Evolutionary conservation across 2,888 invertebrate species (phyloP), one percentile per base, ranked within the genome.

Genomic region (Tineola bisselliella): DNA sequence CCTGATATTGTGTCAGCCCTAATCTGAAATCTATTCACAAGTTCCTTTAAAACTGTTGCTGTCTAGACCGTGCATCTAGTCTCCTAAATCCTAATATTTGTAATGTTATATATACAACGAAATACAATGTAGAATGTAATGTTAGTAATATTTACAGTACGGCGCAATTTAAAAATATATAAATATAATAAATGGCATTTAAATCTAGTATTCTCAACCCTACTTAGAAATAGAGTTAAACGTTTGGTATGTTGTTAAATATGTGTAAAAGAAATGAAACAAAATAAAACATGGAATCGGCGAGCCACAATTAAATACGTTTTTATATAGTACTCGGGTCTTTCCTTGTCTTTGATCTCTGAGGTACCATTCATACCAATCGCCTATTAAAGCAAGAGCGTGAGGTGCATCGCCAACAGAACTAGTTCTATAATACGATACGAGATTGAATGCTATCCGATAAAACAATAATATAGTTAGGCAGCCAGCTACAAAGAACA

Each of bases 371-470:
- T 48, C 48, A 48, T 54, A 54, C 12, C 25, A 54, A 3, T 8
- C 11, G 12, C 25, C 25, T 12, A 19, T 54, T 19, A 25, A 54
- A 25, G 19, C n/a, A 54, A 18, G 25, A 54, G 19, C 58, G 58
- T 58, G 58, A 58, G 33, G 15, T 58, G 58, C 31, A 58, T 60
- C 48, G 25, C 44, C 10, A 31, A 48, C 11, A 15, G 25, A 60
- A 81, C 81, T 78, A 77, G 81, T 82, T 81, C 73, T 76, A 78
- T 79, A 82, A 76, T 80, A 77, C 76, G 80, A 81, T 77, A 77
- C 76, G 71, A 78, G 77, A 84, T 80, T 82, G 78, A 82, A 83
- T 82, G 76, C 78, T 75, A 79, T 76, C 72, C 78, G 77, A 74
- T 76, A 61, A 66, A 54, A 54, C 54, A 54, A 54, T 54, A 54